Percentiles rank a stretch among this genome's conserved stretches.
These are phyloP conservation scores for Lacerta viridis DNA, from an alignment of 2,797 vertebrate species.

Conservation along the genomic window DNA sequence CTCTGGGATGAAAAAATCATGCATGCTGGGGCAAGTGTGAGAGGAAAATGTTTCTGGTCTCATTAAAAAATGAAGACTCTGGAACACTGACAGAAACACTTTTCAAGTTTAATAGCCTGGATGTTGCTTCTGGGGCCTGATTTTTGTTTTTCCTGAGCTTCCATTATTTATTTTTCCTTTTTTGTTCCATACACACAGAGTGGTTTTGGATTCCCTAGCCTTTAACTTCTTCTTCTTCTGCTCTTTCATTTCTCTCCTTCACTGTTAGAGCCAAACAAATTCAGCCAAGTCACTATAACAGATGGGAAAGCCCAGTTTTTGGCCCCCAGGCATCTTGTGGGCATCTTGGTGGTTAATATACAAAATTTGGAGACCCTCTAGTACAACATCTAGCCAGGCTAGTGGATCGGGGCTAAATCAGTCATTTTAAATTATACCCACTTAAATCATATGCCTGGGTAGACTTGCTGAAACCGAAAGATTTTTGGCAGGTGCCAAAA, in stretches of 20 bases:
- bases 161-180: not conserved
- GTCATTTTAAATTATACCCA: too few species aligned
- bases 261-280: not conserved
- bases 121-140: not conserved
- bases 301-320: not conserved
- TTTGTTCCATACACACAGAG: not conserved
- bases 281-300: not conserved
- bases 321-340: not conserved
- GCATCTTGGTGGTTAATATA: not conserved
- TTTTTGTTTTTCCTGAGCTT: not conserved
- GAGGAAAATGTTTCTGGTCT: not conserved
- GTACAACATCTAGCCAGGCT: not conserved
- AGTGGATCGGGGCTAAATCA: too few species aligned
- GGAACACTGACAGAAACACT: not conserved
- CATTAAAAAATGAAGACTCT: not conserved
- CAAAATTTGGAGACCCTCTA: not conserved
- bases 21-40: not conserved
- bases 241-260: not conserved
- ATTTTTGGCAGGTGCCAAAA: too few species aligned
- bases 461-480: too few species aligned
- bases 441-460: too few species aligned
- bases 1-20: not conserved
- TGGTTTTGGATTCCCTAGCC: not conserved
- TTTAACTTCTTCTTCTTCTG: not conserved
- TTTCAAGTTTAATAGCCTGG: not conserved